Conservation (phyloP, 1,140 invertebrate species). For the Atta colombica region DNA sequence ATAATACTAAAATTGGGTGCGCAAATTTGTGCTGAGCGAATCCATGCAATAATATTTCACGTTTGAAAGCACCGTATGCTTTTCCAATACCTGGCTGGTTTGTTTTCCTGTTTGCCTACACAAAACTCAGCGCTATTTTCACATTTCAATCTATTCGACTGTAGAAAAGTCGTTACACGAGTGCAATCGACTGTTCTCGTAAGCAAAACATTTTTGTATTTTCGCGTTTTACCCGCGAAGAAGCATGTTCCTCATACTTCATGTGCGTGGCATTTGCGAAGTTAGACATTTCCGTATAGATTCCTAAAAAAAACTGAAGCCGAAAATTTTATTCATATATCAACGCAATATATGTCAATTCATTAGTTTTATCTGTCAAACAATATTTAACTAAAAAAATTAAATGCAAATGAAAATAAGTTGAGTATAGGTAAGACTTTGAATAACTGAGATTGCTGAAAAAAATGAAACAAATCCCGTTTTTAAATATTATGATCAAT, state of each 20-base stretch:
- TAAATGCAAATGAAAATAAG: neutral
- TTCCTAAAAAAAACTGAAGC: constrained; percentile 4
- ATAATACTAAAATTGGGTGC: constrained; percentile 49
- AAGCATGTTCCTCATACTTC: constrained; percentile 8
- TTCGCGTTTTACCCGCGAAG: constrained; percentile 18
- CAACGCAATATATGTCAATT: neutral
- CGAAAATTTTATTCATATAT: neutral
- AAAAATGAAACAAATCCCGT: neutral
- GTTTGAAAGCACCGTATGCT: constrained; percentile 59
- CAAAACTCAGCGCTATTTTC: constrained; percentile 60
- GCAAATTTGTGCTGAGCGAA: constrained; percentile 47
- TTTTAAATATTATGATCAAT: neutral
- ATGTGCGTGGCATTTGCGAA: neutral
- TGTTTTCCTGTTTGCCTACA: constrained; percentile 64
- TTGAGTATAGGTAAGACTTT: neutral
- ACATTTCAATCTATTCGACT: constrained; percentile 61
- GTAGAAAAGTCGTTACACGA: constrained; percentile 57
- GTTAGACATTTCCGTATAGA: constrained; percentile 18
- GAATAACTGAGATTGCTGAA: neutral
- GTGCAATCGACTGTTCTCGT: constrained; percentile 59
- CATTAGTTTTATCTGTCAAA: neutral
- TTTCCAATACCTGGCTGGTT: constrained; percentile 58
- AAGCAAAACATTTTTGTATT: constrained; percentile 59
- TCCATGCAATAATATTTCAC: constrained; percentile 60
- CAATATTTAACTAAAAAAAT: neutral